Base-by-base conservation (phyloP, 2,888 invertebrate genomes). In the Rhimphoctona megacephalus region DNA sequence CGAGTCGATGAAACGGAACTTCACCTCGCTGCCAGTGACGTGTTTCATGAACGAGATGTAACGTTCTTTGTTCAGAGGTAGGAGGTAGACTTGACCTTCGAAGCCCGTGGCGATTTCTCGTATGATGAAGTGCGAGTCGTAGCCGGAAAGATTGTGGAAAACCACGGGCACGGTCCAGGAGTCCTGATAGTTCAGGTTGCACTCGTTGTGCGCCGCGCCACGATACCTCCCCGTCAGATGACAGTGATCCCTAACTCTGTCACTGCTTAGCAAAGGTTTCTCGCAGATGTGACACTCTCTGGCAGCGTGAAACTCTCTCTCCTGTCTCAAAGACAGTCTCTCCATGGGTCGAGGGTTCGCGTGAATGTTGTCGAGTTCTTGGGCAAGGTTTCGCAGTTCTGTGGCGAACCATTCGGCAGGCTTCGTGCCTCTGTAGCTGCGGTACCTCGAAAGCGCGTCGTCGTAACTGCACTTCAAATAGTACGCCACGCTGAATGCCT, bases 41-140 rank as follows among this genome's bases (percentile, higher is more conserved):
- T 83, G 19, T 72, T 89, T 91, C 2, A 88, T 90, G 86, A 92
- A 91, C 79, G 91, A 91, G 64, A 92, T 91, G 77, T 91, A 93
- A 81, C 89, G 89, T 76, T 88, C 90, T 78, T 90, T 85, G 72
- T 83, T 90, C 17, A 88, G 77, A 5, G 89, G 90, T 30, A 91
- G 64, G 4, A 91, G 43, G 19, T 78, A 69, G 14, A 90, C 66
- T 39, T 46, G 9, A 43, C 90, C 91, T 2, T 84, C 19, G 46
- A 91, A 88, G 43, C 69, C 19, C 22, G 79, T 85, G 22, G 85
- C 87, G 30, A 91, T 85, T 73, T 80, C 81, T 70, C 86, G 87
- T 33, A 91, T 90, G 8, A 90, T 73, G 79, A 91, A 91, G 80
- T 91, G 90, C 19, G 89, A 80, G 81, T 92, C 91, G 85, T 91